phyloP scores from a whole-genome alignment of 2,888 invertebrate species.

The Tetragonula carbonaria region DNA sequence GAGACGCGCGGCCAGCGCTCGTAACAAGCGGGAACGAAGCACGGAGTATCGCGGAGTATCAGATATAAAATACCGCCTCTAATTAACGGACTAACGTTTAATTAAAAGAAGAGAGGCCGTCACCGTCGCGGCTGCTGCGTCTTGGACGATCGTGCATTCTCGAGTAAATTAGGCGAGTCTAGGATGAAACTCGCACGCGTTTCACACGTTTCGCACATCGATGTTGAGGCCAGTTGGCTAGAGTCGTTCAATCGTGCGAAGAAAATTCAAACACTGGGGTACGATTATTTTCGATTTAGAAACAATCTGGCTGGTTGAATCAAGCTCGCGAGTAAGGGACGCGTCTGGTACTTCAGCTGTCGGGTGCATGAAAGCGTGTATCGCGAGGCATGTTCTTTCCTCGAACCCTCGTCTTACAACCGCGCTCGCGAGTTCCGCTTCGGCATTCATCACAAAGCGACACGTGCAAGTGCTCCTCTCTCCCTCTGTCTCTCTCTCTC shows the following conservation, averaged over 20 bases:
- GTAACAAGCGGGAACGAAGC: slow-evolving; percentile 2
- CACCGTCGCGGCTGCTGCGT: background rate
- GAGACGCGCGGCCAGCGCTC: background rate
- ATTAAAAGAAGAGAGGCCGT: slow-evolving; percentile 36
- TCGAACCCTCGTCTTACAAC: slow-evolving; percentile 37
- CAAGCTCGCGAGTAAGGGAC: background rate
- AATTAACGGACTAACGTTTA: slow-evolving; percentile 53
- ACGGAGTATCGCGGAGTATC: slow-evolving; percentile 24
- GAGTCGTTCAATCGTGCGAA: background rate
- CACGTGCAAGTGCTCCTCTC: slow-evolving; percentile 39
- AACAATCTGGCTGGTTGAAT: slow-evolving; percentile 3
- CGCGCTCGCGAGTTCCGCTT: slow-evolving; percentile 33
- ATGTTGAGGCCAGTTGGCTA: background rate
- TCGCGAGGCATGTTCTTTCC: slow-evolving; percentile 8
- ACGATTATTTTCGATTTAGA: background rate
- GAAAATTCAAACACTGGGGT: too few relatives aligned
- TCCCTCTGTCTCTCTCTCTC: background rate
- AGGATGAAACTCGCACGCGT: background rate
- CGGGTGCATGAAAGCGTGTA: slow-evolving; percentile 29
- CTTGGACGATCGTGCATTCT: slow-evolving; percentile 38
- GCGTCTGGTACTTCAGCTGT: slow-evolving; percentile 1
- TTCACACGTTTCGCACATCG: background rate
- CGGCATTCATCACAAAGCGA: slow-evolving; percentile 50
- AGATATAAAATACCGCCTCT: slow-evolving; percentile 31
- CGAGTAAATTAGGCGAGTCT: slow-evolving; percentile 20